Percentiles rank a stretch among this genome's conserved stretches.
Conservation (phyloP, 35 echinoderm and acorn worm species). For the Ptychodera flava region DNA sequence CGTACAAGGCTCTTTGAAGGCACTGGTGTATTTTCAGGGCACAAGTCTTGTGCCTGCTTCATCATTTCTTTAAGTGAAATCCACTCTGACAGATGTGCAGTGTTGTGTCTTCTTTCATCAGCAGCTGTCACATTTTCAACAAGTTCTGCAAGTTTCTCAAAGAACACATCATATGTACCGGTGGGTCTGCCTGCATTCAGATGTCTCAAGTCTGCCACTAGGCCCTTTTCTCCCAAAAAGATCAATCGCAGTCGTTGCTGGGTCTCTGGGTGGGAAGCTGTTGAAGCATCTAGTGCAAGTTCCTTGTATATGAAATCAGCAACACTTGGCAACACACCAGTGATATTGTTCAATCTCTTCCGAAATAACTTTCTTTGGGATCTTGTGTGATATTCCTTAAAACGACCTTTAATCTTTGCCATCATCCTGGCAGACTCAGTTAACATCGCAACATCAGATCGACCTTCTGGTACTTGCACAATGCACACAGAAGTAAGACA, state of each 20-base stretch:
- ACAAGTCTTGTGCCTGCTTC: conserved; percentile 6
- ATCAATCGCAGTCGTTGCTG: conserved; percentile 15
- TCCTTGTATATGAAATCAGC: neutral
- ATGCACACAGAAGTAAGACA: neutral
- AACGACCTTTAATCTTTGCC: neutral
- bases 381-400: conserved; percentile 17
- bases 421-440: conserved; percentile 12
- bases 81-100: conserved; percentile 23
- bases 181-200: no score
- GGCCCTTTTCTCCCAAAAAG: conserved; percentile 7
- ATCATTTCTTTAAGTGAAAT: conserved; percentile 21
- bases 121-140: conserved; percentile 23
- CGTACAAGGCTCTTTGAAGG: conserved; percentile 3
- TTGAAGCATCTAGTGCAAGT: conserved; percentile 26
- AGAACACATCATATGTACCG: conserved; percentile 34
- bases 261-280: neutral
- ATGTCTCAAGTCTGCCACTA: conserved; percentile 2
- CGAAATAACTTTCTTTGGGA: neutral
- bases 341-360: conserved; percentile 1
- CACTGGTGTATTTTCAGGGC: conserved; percentile 15
- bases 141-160: conserved; percentile 15
- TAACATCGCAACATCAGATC: neutral
- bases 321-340: neutral
- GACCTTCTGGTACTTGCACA: conserved; percentile 1
- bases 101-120: conserved; percentile 22